These are phyloP conservation scores for Andrena bicolor DNA, from an alignment of 2,888 invertebrate genomes.

Conservation along the genomic window DNA sequence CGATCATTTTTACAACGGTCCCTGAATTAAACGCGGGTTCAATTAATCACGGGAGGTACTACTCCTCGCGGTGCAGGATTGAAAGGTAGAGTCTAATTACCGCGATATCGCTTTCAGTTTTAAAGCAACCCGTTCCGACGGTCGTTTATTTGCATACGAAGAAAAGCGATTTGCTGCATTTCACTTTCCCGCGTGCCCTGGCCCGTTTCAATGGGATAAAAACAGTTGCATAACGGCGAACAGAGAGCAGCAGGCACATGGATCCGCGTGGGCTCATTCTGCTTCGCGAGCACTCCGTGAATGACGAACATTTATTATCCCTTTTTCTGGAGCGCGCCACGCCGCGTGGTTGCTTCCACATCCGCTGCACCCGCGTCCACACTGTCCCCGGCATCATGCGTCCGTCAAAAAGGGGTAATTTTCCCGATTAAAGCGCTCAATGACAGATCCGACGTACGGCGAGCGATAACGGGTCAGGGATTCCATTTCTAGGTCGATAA, in stretches of 20 bases:
- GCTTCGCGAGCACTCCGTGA: constrained; percentile 50
- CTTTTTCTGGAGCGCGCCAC: constrained; percentile 30
- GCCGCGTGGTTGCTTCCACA: constrained; percentile 35
- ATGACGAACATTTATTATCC: constrained; percentile 60
- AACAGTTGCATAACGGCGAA: constrained; percentile 50
- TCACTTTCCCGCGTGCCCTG: constrained; percentile 36
- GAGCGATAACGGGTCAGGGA: neutral
- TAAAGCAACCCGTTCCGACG: neutral
- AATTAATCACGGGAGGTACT: neutral
- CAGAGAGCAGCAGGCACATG: neutral
- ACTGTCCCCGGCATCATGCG: constrained; percentile 3
- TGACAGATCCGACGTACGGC: constrained; percentile 7
- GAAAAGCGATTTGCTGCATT: constrained; percentile 40
- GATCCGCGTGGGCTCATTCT: constrained; percentile 65
- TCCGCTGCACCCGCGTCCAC: constrained; percentile 33
- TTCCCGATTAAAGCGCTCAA: constrained; percentile 7
- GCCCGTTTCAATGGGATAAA: constrained; percentile 37
- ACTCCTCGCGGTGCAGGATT: neutral
- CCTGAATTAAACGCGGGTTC: too few relatives aligned
- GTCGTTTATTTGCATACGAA: constrained; percentile 21
- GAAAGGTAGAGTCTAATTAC: constrained; percentile 4
- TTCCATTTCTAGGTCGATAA: neutral
- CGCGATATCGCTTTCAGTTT: neutral
- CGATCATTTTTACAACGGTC: too few relatives aligned
- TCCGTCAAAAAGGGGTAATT: constrained; percentile 15